Evolutionary conservation across 2,113 vertebrate species (phyloP).

Genomic region (Parotia lawesii): DNA sequence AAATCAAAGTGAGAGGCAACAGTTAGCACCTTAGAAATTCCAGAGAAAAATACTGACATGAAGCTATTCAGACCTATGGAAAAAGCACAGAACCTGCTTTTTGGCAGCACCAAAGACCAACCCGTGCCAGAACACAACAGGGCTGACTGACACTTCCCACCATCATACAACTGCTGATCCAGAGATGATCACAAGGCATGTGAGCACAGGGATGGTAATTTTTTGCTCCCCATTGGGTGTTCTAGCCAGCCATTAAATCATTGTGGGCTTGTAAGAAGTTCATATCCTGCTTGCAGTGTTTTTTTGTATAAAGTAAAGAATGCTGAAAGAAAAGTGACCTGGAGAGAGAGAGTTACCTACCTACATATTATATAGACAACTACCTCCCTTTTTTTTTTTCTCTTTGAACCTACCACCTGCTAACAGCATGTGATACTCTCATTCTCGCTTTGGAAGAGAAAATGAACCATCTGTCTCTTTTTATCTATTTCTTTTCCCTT

Average conservation of each 20-base stretch:
- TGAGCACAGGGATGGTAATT: fast-evolving
- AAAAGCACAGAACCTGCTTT: neutral
- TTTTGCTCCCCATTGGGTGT: neutral
- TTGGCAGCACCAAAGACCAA: neutral
- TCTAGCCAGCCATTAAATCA: neutral
- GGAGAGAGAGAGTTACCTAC: neutral
- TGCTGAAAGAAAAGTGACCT: neutral
- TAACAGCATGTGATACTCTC: neutral
- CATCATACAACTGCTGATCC: fast-evolving
- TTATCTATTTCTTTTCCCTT: conserved; percentile 5
- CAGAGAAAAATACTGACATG: neutral
- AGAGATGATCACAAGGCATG: fast-evolving
- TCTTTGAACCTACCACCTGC: neutral
- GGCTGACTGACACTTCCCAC: neutral
- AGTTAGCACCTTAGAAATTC: neutral
- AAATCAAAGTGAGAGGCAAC: neutral
- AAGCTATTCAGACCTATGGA: neutral
- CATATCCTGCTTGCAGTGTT: neutral
- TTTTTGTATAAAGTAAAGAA: neutral
- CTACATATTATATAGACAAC: neutral
- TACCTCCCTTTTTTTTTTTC: neutral
- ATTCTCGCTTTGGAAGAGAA: conserved; percentile 6
- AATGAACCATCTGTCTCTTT: conserved; percentile 28
- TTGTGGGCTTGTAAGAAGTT: neutral
- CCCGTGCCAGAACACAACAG: neutral